Base-by-base conservation (phyloP, 2,113 vertebrate species). In the Brienomyrus brachyistius region DNA sequence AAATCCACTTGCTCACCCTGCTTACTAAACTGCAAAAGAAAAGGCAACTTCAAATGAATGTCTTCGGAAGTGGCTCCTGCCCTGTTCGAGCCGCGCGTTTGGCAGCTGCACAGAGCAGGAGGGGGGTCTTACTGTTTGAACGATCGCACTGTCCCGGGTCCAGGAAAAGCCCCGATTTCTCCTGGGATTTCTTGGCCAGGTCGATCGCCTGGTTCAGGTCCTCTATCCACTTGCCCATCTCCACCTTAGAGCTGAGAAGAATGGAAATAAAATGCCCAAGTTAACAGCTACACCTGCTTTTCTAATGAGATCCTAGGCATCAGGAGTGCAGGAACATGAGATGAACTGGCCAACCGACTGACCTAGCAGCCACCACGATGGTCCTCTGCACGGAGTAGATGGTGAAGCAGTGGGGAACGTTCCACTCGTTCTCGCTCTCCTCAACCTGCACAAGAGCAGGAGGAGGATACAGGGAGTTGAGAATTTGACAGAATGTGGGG, bases 351-450 rank as follows among this genome's bases (percentile, higher is more conserved):
- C 62, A 0, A 5, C 15, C 2, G 1, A 17, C 94, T 93, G 94
- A 99, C 98, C 98, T 99, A 91, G 98, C 98, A 80, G 98, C 98
- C 91, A 99, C 98, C 19, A 99, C 97, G 0, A 98, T 93, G 43
- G 98, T 99, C 90, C 97, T 98, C 91, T 97, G 98, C 87, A 97
- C 96, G 0, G 98, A 96, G 89, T 97, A 99, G 94, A 99, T 98
- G 91, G 98, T 99, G 95, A 99, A 99, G 90, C 98, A 98, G 94
- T 99, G 97, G 0, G 98, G 97, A 2, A 97, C 97, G 0, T 97
- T 94, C 96, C 97, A 97, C 89, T 98, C 97, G 0, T 94, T 97
- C 91, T 98, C 96, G 84, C 95, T 97, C 89, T 98, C 98, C 91
- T 99, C 98, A n/a, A 98, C 96, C 98, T 99, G 90, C 48, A 87